These are phyloP conservation scores for Eremobia ochroleuca DNA, from an alignment of 2,888 invertebrate species.

Conservation along the genomic window DNA sequence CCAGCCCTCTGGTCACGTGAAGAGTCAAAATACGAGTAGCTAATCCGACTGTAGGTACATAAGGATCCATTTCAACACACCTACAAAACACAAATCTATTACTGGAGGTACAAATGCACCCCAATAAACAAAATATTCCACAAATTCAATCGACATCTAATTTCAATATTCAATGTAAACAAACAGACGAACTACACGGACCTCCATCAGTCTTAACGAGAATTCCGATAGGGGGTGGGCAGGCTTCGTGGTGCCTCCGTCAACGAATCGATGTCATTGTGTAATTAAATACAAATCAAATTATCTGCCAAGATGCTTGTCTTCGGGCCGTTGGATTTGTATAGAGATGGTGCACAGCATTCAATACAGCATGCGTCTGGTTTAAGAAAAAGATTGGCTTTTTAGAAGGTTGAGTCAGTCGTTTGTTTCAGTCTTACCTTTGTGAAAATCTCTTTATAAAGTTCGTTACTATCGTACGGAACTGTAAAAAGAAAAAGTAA, in stretches of 20 bases:
- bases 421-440: too few species aligned
- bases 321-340: constrained; percentile 63
- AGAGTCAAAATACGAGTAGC: too few species aligned
- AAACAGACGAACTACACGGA: constrained; percentile 68
- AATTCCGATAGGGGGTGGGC: constrained; percentile 71
- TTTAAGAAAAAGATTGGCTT: too few species aligned
- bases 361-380: too few species aligned
- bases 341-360: constrained; percentile 64
- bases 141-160: constrained; percentile 40
- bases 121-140: constrained; percentile 21
- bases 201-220: constrained; percentile 73
- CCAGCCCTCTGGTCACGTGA: too few species aligned
- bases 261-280: constrained; percentile 82
- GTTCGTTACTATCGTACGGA: too few species aligned
- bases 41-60: too few species aligned
- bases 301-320: constrained; percentile 82
- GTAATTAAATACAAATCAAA: constrained; percentile 90
- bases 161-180: constrained; percentile 57
- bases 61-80: neutral
- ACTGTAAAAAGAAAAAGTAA: too few species aligned
- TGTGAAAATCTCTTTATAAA: too few species aligned
- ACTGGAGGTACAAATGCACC: neutral
- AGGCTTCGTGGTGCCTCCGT: constrained; percentile 68
- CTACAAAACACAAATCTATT: neutral
- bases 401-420: too few species aligned